phyloP scores from a whole-genome alignment of 2,797 vertebrate species.

The Sphenopsis melanotis region DNA sequence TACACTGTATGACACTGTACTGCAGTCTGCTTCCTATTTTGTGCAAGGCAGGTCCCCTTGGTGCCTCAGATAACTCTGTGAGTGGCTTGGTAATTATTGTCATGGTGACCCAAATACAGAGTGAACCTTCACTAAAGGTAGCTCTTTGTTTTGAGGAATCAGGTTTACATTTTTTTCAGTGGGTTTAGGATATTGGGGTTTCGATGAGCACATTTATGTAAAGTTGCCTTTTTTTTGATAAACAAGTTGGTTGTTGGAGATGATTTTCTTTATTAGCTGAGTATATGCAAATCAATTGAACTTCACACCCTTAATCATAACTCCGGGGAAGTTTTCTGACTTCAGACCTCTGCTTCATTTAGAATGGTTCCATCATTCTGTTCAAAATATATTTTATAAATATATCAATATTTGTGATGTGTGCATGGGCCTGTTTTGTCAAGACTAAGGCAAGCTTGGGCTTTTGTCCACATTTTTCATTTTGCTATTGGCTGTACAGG shows the following conservation, averaged over 20 bases:
- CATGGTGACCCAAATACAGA: background rate
- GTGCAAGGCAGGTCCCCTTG: background rate
- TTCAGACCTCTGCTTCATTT: background rate
- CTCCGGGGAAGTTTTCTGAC: background rate
- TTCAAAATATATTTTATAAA: background rate
- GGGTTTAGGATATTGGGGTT: background rate
- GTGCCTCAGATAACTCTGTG: background rate
- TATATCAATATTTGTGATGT: background rate
- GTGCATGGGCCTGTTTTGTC: background rate
- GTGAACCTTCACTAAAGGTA: background rate
- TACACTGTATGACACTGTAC: background rate
- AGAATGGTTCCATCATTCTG: background rate
- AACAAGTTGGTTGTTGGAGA: background rate
- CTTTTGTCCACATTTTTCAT: background rate
- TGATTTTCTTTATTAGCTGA: background rate
- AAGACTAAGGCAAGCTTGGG: background rate
- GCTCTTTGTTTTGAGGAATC: background rate
- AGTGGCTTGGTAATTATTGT: background rate
- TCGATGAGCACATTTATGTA: background rate
- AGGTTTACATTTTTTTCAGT: background rate
- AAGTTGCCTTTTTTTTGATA: background rate
- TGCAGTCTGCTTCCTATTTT: background rate
- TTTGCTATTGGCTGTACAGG: background rate
- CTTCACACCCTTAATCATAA: background rate
- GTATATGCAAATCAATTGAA: background rate